phyloP scores from a whole-genome alignment of 1,140 invertebrate species.

The Drosophila serrata region DNA sequence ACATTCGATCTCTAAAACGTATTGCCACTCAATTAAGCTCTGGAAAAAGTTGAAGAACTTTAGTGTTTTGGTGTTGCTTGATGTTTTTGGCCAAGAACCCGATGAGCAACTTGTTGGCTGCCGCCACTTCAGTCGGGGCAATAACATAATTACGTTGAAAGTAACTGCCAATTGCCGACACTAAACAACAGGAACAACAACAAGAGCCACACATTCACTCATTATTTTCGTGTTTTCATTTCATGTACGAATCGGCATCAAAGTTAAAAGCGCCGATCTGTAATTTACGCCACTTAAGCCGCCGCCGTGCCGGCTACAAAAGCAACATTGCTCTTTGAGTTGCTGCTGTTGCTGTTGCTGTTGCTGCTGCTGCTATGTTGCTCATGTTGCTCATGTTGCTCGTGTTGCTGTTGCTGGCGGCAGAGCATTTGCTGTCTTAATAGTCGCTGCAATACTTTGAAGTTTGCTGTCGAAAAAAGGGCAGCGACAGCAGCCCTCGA shows the following conservation, averaged over 20 bases:
- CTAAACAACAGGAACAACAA: conserved; percentile 48
- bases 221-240: conserved; percentile 85
- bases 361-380: background rate
- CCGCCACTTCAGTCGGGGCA: conserved; percentile 55
- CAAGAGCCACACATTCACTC: conserved; percentile 63
- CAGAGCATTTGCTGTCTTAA: conserved; percentile 60
- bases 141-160: conserved; percentile 60
- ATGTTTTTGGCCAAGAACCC: conserved; percentile 32
- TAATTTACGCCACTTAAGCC: conserved; percentile 85
- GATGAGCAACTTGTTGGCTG: conserved; percentile 47
- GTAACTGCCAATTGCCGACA: conserved; percentile 55
- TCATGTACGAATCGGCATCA: conserved; percentile 85
- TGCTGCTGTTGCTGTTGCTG: conserved; percentile 10
- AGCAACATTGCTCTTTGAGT: conserved; percentile 58
- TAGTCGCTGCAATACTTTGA: conserved; percentile 51
- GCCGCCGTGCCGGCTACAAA: conserved; percentile 78
- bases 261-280: conserved; percentile 85
- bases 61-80: background rate
- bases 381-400: conserved; percentile 35
- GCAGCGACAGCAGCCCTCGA: conserved; percentile 21
- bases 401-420: conserved; percentile 56
- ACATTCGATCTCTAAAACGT: conserved; percentile 7
- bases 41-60: conserved; percentile 4
- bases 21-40: conserved; percentile 33
- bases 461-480: conserved; percentile 63